These are phyloP conservation scores for Galerucella pusilla DNA, from an alignment of 2,888 invertebrate genomes.

Conservation along the genomic window DNA sequence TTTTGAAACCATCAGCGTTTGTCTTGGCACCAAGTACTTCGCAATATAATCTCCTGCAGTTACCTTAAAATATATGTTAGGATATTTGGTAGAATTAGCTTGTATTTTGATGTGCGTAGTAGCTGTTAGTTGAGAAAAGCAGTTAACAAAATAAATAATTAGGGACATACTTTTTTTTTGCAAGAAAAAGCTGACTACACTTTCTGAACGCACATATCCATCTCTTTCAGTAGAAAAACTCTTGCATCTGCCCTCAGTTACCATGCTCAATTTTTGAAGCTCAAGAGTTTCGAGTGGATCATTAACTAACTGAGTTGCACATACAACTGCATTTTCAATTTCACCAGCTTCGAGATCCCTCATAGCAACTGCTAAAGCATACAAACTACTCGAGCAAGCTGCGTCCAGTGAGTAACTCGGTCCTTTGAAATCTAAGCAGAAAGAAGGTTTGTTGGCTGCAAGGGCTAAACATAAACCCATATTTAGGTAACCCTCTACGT, in stretches of 20 bases:
- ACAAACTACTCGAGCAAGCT: conserved; percentile 51
- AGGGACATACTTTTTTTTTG: conserved; percentile 59
- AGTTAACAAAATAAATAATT: not conserved
- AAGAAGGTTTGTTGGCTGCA: conserved; percentile 51
- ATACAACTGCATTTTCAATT: conserved; percentile 44
- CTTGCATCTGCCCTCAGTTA: conserved; percentile 33
- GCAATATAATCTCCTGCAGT: conserved; percentile 66
- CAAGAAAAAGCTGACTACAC: conserved; percentile 63
- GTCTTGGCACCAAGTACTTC: conserved; percentile 68
- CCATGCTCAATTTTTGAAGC: conserved; percentile 43
- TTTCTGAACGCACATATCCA: conserved; percentile 62
- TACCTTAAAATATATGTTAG: conserved; percentile 14
- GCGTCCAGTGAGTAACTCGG: conserved; percentile 53
- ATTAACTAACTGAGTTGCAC: conserved; percentile 46
- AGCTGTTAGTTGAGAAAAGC: not conserved
- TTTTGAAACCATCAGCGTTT: conserved; percentile 69
- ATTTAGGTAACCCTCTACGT: conserved; percentile 45
- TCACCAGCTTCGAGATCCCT: conserved; percentile 42
- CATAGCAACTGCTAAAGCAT: conserved; percentile 48
- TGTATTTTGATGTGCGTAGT: too few species aligned
- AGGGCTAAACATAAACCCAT: conserved; percentile 41
- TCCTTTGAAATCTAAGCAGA: conserved; percentile 52
- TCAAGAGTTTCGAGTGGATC: conserved; percentile 50
- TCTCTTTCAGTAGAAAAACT: conserved; percentile 46
- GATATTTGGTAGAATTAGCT: not conserved